Conservation (phyloP, 2,797 vertebrate species). For the Gymnocypris eckloni region DNA sequence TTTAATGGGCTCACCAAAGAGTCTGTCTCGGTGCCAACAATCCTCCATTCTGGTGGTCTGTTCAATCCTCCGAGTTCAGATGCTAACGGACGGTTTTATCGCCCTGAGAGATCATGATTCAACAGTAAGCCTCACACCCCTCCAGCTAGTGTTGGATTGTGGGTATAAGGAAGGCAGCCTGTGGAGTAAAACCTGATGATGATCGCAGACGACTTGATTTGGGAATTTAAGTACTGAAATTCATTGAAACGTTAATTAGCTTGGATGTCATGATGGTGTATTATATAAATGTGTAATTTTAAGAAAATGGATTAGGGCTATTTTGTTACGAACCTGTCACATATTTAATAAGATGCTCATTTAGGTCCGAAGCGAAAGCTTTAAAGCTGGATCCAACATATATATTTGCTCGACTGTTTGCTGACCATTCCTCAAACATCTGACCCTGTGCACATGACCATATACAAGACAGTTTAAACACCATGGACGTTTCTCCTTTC, state of each 20-base stretch:
- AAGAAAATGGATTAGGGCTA: slow-evolving; percentile 34
- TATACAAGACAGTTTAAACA: slow-evolving; percentile 52
- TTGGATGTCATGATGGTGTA: slow-evolving; percentile 48
- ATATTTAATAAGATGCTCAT: slow-evolving; percentile 62
- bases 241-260: slow-evolving; percentile 48
- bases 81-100: slow-evolving; percentile 69
- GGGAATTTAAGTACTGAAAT: slow-evolving; percentile 44
- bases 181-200: slow-evolving; percentile 61
- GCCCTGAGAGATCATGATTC: slow-evolving; percentile 69
- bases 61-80: slow-evolving; percentile 68
- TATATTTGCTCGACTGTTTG: slow-evolving; percentile 77
- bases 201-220: slow-evolving; percentile 55
- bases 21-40: slow-evolving; percentile 72
- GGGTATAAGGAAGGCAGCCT: slow-evolving; percentile 66
- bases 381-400: slow-evolving; percentile 66
- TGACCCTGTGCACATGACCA: slow-evolving; percentile 69
- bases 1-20: slow-evolving; percentile 79
- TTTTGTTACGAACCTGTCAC: slow-evolving; percentile 32
- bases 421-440: slow-evolving; percentile 64
- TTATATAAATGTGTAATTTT: slow-evolving; percentile 39
- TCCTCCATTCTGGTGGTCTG: slow-evolving; percentile 79
- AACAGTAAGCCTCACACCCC: slow-evolving; percentile 60
- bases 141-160: slow-evolving; percentile 75
- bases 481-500: slow-evolving; percentile 47
- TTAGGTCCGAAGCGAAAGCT: slow-evolving; percentile 56